Base-by-base conservation (phyloP, 2,888 invertebrate species). In the Microplitis deprimator region DNA sequence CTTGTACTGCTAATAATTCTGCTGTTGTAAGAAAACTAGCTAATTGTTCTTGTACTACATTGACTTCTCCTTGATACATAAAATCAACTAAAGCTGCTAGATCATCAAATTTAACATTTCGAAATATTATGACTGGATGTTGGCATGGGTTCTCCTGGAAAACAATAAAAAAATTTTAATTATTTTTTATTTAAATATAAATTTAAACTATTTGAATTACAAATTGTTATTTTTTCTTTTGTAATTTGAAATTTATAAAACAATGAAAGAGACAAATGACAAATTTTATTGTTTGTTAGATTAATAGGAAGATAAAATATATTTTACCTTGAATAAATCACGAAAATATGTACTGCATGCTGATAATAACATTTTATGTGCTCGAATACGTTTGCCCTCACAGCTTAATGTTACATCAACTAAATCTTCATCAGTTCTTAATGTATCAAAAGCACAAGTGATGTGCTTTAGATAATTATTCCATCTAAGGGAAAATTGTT, bases 371-470 rank as follows among this genome's bases (percentile, higher is more conserved):
- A 96, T 94, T 91, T 95, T 96, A 87, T 96, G 96, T 61, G 96
- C 96, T 85, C 94, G 94, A 82, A 96, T 94, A 90, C 94, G 94
- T 79, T 94, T 93, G 80, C 96, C 96, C 89, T 96, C 96, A 87
- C 96, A 96, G 89, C 95, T 95, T 81, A 96, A 91, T 79, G 96
- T 96, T 74, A 96, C 96, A 91, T 96, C 96, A 74, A 96, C 95
- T 81, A 96, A 92, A 83, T 91, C 91, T 82, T 92, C 91, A 80
- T 91, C 91, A 41, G 89, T 89, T 75, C 92, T 86, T 81, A 96
- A 91, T 81, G 93, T 92, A 89, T 95, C 95, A 87, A 96, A 94
- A 67, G 95, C 95, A 89, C 94, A 94, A 81, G 94, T 95, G 86
- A 96, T 94, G 93, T 95, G 94, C 85, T 93, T 92, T 87, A 95